Percentiles rank a stretch among this genome's conserved stretches.
Conservation (phyloP, 2,113 vertebrate species). For the Myanophis thanlyinensis region DNA sequence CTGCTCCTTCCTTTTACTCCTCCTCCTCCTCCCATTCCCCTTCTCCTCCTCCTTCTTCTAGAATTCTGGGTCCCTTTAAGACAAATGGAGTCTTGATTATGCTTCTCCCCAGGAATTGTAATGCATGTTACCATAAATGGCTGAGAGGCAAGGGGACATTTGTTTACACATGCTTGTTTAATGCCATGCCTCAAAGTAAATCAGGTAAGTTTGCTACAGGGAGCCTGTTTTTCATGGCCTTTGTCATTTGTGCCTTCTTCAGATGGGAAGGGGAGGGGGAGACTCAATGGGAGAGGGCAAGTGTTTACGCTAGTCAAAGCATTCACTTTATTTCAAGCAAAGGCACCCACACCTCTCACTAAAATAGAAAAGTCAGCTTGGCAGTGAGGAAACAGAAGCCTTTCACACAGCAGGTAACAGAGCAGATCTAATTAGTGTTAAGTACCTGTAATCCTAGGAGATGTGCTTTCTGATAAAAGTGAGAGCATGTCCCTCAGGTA, state of each 20-base stretch:
- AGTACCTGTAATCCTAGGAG: slow-evolving; percentile 96
- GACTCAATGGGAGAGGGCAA: background rate
- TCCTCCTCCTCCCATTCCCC: too few species aligned
- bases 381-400: slow-evolving; percentile 73
- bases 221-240: slow-evolving; percentile 52
- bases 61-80: background rate
- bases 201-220: slow-evolving; percentile 54
- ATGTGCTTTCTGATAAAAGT: slow-evolving; percentile 82
- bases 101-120: slow-evolving; percentile 1
- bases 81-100: background rate
- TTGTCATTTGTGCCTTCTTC: slow-evolving; percentile 29
- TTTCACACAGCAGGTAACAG: slow-evolving; percentile 81
- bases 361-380: slow-evolving; percentile 61
- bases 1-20: too few species aligned
- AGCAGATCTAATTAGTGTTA: slow-evolving; percentile 91
- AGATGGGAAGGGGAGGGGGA: slow-evolving; percentile 10
- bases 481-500: slow-evolving; percentile 82
- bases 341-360: slow-evolving; percentile 70
- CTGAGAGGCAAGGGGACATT: slow-evolving; percentile 48
- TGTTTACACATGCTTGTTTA: slow-evolving; percentile 63
- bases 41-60: background rate
- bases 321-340: slow-evolving; percentile 71
- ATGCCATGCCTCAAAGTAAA: slow-evolving; percentile 63
- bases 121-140: background rate
- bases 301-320: slow-evolving; percentile 28